Evolutionary conservation across 2,888 invertebrate genomes (phyloP).

Genomic region (Lucinisca nassula): DNA sequence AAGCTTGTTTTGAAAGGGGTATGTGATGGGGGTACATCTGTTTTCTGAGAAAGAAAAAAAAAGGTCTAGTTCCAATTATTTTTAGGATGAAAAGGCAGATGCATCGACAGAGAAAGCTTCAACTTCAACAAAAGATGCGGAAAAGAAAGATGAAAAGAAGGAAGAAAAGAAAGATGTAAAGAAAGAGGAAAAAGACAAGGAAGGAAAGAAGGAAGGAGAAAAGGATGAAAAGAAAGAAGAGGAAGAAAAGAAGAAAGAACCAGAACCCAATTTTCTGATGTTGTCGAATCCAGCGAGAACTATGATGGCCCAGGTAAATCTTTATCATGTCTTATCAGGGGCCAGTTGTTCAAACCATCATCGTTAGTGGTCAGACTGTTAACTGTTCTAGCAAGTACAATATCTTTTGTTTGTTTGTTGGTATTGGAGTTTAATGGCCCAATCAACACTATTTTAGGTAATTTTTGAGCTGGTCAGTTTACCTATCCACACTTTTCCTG

Average conservation of each 20-base stretch:
- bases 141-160: conserved; percentile 89
- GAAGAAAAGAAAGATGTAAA: conserved; percentile 92
- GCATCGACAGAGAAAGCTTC: conserved; percentile 58
- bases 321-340: conserved; percentile 38
- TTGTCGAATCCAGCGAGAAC: conserved; percentile 98
- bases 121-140: conserved; percentile 34
- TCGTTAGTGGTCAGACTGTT: no score
- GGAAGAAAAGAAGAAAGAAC: conserved; percentile 89
- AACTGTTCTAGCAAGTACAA: no score
- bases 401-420: no score
- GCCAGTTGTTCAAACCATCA: conserved; percentile 88
- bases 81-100: conserved; percentile 78
- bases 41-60: no score
- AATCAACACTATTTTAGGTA: no score
- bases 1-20: no score
- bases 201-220: conserved; percentile 92
- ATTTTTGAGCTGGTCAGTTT: no score
- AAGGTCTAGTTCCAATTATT: no score
- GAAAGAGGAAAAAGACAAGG: conserved; percentile 88
- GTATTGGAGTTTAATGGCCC: no score
- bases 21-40: no score
- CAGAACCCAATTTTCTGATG: conserved; percentile 96
- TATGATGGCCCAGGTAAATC: conserved; percentile 94
- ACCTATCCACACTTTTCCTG: no score
- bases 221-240: conserved; percentile 90